These are phyloP conservation scores for Scomber colias DNA, from an alignment of 2,113 vertebrate genomes.

Conservation along the genomic window DNA sequence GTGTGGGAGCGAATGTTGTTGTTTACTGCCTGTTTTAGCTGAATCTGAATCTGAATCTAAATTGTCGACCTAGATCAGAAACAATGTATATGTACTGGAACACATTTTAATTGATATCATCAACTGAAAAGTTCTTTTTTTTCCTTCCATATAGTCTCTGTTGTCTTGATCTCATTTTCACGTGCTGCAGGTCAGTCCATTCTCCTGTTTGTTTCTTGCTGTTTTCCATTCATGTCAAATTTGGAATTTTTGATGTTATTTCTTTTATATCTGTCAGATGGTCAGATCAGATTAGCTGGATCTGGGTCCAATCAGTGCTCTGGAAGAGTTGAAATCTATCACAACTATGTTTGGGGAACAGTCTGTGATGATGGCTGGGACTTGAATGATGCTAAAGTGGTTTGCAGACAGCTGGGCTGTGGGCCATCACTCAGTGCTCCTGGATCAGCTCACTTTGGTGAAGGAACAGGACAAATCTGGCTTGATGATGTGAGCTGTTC, in stretches of 20 bases:
- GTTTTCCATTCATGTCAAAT: neutral
- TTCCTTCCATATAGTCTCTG: neutral
- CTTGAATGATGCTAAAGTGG: neutral
- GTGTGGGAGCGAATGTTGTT: too few relatives aligned
- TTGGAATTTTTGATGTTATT: too few relatives aligned
- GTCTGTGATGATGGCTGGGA: slow-evolving; percentile 1
- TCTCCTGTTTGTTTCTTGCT: neutral
- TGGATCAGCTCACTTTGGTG: fast-evolving
- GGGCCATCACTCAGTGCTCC: neutral
- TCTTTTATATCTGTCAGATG: neutral
- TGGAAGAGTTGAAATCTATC: slow-evolving; percentile 6
- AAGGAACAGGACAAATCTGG: neutral
- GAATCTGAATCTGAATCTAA: too few relatives aligned
- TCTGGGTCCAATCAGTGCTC: neutral
- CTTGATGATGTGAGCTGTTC: neutral
- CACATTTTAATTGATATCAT: too few relatives aligned
- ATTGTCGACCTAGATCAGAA: too few relatives aligned
- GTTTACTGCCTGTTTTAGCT: too few relatives aligned
- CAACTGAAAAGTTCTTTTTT: neutral
- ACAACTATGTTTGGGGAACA: neutral
- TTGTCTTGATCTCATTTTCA: neutral
- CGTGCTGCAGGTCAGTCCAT: slow-evolving; percentile 25
- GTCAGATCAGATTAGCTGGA: neutral
- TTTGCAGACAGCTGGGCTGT: slow-evolving; percentile 44
- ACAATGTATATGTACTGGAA: too few relatives aligned